phyloP scores from a whole-genome alignment of 2,113 vertebrate species.

The Talpa occidentalis region DNA sequence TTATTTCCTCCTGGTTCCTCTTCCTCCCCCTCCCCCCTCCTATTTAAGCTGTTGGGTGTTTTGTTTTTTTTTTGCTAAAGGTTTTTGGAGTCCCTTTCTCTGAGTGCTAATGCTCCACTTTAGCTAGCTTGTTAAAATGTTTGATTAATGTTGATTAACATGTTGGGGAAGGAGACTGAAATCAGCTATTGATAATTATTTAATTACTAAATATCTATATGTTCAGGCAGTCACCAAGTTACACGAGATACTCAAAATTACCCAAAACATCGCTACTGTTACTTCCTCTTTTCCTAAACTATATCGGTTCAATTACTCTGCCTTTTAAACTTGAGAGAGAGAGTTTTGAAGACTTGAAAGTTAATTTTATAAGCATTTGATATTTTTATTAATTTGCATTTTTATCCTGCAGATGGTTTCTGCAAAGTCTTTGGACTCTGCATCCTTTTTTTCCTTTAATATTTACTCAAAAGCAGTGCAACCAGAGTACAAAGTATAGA shows the following conservation, averaged over 20 bases:
- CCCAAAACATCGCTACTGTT: not conserved
- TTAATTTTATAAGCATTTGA: slow-evolving; percentile 62
- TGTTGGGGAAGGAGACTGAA: slow-evolving; percentile 46
- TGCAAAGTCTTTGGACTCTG: slow-evolving; percentile 22
- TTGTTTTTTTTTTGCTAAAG: slow-evolving; percentile 42
- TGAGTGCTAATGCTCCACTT: slow-evolving; percentile 70
- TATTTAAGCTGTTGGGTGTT: slow-evolving; percentile 52
- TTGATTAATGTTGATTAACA: slow-evolving; percentile 61
- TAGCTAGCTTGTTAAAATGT: slow-evolving; percentile 57
- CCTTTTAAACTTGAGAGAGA: slow-evolving; percentile 34
- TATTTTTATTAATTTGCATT: slow-evolving; percentile 65
- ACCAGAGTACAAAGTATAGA: not conserved
- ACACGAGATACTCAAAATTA: slow-evolving; percentile 52
- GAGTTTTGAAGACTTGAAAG: slow-evolving; percentile 54
- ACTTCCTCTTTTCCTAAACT: not conserved
- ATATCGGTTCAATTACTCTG: not conserved
- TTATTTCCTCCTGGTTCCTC: slow-evolving; percentile 68
- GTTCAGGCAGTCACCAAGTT: slow-evolving; percentile 49
- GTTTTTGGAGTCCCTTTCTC: slow-evolving; percentile 63
- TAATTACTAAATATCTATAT: not conserved
- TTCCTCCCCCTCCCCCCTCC: not conserved
- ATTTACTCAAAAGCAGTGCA: not conserved
- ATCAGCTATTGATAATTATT: slow-evolving; percentile 67
- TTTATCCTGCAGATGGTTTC: slow-evolving; percentile 35
- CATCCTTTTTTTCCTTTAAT: not conserved